Evolutionary conservation across 2,797 vertebrate genomes (phyloP).

Genomic region (Pangasius mekongensis): DNA sequence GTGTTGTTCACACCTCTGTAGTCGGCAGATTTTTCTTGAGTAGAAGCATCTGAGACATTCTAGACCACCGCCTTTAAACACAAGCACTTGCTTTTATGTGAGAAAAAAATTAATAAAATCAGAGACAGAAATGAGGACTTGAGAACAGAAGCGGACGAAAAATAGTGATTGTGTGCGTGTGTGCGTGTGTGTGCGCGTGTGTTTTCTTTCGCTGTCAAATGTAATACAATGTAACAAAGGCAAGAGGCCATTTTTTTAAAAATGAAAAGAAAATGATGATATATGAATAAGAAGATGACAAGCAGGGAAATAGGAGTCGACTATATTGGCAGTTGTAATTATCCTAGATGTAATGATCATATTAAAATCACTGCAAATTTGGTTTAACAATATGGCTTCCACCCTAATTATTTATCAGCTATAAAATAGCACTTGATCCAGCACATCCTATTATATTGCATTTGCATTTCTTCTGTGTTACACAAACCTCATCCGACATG

Average conservation of each 20-base stretch:
- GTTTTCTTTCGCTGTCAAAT: neutral
- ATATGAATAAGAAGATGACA: too few species aligned
- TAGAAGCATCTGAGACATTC: neutral
- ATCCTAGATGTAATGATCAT: neutral
- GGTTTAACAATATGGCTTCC: neutral
- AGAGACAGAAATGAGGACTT: neutral
- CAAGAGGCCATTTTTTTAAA: neutral
- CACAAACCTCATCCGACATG: neutral
- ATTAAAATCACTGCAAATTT: neutral
- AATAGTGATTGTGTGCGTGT: neutral
- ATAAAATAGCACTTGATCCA: slow-evolving; percentile 2
- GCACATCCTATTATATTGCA: neutral
- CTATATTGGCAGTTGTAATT: neutral
- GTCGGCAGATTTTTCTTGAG: neutral
- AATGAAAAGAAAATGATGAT: neutral
- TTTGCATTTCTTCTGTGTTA: neutral
- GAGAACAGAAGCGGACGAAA: too few species aligned
- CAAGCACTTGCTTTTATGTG: neutral
- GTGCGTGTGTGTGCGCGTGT: neutral
- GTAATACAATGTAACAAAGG: neutral
- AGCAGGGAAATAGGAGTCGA: neutral
- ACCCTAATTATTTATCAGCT: neutral
- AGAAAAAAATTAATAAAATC: neutral
- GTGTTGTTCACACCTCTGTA: neutral
- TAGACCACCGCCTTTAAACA: neutral